Base-by-base conservation (phyloP, 53 echinoderm and acorn worm genomes). In the Luidia sarsii region DNA sequence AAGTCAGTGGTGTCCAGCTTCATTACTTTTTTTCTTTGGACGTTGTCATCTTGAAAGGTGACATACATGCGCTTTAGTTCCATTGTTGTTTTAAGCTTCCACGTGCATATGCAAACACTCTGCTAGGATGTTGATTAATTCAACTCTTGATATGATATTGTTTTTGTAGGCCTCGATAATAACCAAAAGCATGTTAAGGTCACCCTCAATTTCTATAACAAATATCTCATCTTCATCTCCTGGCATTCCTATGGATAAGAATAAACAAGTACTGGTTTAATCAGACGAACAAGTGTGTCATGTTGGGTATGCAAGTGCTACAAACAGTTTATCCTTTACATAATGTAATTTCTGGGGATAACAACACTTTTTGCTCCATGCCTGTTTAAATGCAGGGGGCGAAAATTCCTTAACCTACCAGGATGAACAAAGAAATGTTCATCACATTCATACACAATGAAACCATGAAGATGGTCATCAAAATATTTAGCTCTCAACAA, bases 401-500 rank as follows among this genome's bases (percentile, higher is more conserved):
- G 68, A 39, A 59, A 75, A 57, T 39, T 41, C 39, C 32, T 57
- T 14, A 75, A 37, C 59, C 52, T 57, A 27, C 53, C 3, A 52
- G 60, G 57, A 22, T 60, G 57, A n/a, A 45, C 9, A 39, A 75
- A 75, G 75, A 75, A 45, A 13, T 20, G 35, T 10, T 57, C 59
- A 75, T 75, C 38, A 7, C 51, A 56, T 57, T 55, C 74, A 18
- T 13, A 37, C 9, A 74, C 38, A 56, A 74, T 35, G 36, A 37
- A 75, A 39, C 57, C 31, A 41, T 75, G 77, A 39, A 75, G 53
- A 59, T 75, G 77, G n/a, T 61, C 61, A 59, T 75, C 77, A 38
- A 74, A 74, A 36, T 55, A 56, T 20, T 74, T 39, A 50, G 57
- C 28, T 57, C n/a, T 37, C 56, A 50, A 74, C 57, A 59, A 18